Evolutionary conservation across 1,140 invertebrate genomes (phyloP).

Genomic region (Drosophila auraria): DNA sequence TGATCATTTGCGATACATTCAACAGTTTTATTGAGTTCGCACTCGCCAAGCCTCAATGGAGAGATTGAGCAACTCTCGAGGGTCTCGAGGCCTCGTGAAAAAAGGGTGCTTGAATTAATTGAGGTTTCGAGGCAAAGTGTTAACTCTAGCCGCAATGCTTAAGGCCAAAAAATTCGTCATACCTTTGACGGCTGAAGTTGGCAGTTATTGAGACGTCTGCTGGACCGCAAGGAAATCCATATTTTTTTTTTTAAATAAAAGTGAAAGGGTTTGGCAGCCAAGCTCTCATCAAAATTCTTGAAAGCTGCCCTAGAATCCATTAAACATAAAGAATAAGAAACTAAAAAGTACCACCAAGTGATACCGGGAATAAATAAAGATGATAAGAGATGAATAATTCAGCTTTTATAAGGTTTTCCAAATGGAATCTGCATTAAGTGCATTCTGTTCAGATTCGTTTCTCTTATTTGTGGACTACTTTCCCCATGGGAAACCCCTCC

Average conservation of each 20-base stretch:
- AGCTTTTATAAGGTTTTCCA: too few species aligned
- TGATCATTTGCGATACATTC: conserved; percentile 29
- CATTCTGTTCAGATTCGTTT: too few species aligned
- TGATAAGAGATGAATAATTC: too few species aligned
- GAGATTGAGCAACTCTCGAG: conserved; percentile 31
- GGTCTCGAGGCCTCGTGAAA: conserved; percentile 16
- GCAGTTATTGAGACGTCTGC: conserved; percentile 29
- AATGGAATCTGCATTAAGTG: neutral
- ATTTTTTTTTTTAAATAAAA: conserved; percentile 20
- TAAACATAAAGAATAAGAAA: neutral
- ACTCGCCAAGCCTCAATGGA: conserved; percentile 24
- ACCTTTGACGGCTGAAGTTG: conserved; percentile 2
- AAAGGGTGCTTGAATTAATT: conserved; percentile 38
- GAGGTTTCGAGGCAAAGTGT: conserved; percentile 26
- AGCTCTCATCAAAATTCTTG: neutral
- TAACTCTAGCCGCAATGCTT: conserved; percentile 14
- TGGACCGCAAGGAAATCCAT: conserved; percentile 1
- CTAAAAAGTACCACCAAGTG: too few species aligned
- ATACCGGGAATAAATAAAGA: neutral
- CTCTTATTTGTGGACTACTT: neutral
- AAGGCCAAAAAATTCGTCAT: conserved; percentile 36
- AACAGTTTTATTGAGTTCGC: conserved; percentile 40
- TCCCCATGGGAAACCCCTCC: neutral
- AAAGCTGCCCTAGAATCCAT: neutral
- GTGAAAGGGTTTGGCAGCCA: conserved; percentile 16